Conservation (phyloP, 2,797 vertebrate species). For the Ciconia nigra region DNA sequence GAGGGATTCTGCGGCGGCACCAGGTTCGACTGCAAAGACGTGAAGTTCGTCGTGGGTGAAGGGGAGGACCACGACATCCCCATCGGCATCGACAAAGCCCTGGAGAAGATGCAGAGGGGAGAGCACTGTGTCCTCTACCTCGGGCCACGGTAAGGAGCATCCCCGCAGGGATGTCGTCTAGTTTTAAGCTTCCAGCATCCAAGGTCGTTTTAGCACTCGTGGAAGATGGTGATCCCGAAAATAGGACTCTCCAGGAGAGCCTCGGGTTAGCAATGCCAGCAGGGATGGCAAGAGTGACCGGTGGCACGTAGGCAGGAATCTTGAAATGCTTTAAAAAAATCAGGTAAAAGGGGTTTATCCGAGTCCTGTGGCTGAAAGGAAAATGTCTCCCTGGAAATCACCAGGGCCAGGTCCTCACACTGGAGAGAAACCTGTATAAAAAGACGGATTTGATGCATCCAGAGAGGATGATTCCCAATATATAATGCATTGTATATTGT, state of each 20-base stretch:
- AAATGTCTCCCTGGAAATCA: not conserved
- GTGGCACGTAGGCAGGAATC: not conserved
- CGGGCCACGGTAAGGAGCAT: constrained; percentile 80
- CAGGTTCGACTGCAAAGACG: constrained; percentile 87
- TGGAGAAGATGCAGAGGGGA: constrained; percentile 96
- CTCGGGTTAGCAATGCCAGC: not conserved
- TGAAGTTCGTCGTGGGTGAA: constrained; percentile 88
- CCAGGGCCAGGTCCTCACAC: not conserved
- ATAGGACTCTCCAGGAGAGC: not conserved
- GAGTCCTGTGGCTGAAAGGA: not conserved
- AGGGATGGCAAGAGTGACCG: not conserved
- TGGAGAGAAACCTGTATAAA: not conserved
- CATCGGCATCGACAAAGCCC: constrained; percentile 91
- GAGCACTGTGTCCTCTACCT: constrained; percentile 90
- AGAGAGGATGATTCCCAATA: not conserved
- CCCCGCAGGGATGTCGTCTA: accelerated
- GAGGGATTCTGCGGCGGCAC: constrained; percentile 82
- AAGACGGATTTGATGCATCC: not conserved
- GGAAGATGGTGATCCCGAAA: not conserved
- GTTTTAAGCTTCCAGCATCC: not conserved
- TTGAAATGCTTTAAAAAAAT: not conserved
- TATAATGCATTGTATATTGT: accelerated
- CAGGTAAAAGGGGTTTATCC: not conserved
- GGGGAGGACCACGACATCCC: constrained; percentile 90
- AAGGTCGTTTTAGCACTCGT: accelerated